Evolutionary conservation across 1,140 invertebrate genomes (phyloP).

Genomic region (Pogonomyrmex californicus): DNA sequence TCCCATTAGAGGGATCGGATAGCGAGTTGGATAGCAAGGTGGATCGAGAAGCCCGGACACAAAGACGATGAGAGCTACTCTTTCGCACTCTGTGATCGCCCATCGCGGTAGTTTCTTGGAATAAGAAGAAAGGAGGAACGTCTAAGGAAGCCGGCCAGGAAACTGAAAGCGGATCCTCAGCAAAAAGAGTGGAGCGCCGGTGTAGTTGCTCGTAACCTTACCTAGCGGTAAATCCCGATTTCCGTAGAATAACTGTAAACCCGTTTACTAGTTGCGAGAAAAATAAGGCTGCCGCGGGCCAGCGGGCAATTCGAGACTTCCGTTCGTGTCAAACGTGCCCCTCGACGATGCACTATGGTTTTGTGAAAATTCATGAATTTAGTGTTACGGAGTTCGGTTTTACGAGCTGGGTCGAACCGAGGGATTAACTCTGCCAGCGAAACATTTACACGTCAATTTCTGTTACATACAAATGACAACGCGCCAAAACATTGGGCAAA

Average conservation of each 20-base stretch:
- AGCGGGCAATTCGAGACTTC: slow-evolving; percentile 45
- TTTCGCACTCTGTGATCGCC: background rate
- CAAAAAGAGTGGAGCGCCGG: slow-evolving; percentile 8
- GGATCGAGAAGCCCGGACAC: background rate
- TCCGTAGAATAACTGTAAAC: slow-evolving; percentile 64
- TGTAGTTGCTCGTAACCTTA: background rate
- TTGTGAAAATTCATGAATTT: slow-evolving; percentile 35
- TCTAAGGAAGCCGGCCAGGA: background rate
- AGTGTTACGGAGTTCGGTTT: slow-evolving; percentile 9
- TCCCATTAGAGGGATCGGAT: slow-evolving; percentile 50
- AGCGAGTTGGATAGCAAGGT: slow-evolving; percentile 65
- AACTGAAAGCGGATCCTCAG: background rate
- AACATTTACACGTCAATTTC: slow-evolving; percentile 28
- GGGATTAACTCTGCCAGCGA: background rate
- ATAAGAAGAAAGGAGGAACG: slow-evolving; percentile 6
- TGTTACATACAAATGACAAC: background rate
- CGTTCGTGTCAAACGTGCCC: slow-evolving; percentile 15
- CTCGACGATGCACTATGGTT: slow-evolving; percentile 3
- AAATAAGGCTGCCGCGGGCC: slow-evolving; percentile 12
- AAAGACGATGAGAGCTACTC: slow-evolving; percentile 36
- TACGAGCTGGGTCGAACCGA: background rate
- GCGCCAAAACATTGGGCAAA: background rate
- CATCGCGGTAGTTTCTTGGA: slow-evolving; percentile 23
- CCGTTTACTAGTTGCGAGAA: slow-evolving; percentile 9
- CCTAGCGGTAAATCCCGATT: slow-evolving; percentile 63